Evolutionary conservation across 2,113 vertebrate species (phyloP), one percentile per base, ranked within the genome.

Genomic region (Ginglymostoma cirratum): DNA sequence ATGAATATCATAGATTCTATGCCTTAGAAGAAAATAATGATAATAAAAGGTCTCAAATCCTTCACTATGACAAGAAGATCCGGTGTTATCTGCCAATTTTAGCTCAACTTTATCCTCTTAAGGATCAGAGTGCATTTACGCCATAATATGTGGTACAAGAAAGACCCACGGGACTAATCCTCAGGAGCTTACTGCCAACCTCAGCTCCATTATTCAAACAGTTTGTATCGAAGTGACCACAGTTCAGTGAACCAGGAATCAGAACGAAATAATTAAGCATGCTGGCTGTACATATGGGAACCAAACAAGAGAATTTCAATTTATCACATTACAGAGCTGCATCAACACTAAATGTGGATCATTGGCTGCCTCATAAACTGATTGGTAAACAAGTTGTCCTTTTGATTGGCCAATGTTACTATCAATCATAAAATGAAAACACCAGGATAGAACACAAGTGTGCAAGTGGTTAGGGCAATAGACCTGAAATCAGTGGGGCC

Each of bases 141-240:
- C 61, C n/a, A 21, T 65, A 93, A 65, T 66, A n/a, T 34, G 14
- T 23, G 21, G 89, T 38, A 93, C 34, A 66, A 65, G 87, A 34
- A 55, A 38, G 61, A 1, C 61, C 89, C 21, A 42, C 34, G 38
- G 61, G 89, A 66, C 27, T 61, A 61, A 55, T 87, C 85, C 38
- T 83, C 86, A 90, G 27, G 15, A 34, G 55, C 19, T 6, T 2
- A 38, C 30, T 42, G 34, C 34, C 21, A 17, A 83, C 78, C n/a
- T 83, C 55, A 92, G 89, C 89, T 66, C 34, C 61, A 93, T 66
- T 93, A 93, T 67, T 38, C 30, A 93, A 93, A 38, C 89, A 93
- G 89, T 66, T 65, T 38, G 89, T 38, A 21, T 93, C 34, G 15
- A 93, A 38, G 61, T 38, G 61, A 66, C 65, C 89, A n/a, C 89